These are phyloP conservation scores for Caenorhabditis tropicalis DNA, from an alignment of 1,140 invertebrate species.

Conservation along the genomic window DNA sequence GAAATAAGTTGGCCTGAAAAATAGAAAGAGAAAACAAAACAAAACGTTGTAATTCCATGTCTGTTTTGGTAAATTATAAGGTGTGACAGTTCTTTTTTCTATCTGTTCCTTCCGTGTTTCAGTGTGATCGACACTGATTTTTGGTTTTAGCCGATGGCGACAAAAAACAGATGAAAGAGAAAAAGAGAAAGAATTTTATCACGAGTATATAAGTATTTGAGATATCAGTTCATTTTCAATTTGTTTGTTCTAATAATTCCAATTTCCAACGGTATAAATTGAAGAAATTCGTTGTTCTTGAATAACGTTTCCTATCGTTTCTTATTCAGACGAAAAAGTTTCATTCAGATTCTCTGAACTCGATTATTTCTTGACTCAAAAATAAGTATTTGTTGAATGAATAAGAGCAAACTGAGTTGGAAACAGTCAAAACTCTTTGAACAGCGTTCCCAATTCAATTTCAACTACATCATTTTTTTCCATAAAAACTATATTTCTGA, in stretches of 20 bases:
- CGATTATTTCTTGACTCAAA: no score
- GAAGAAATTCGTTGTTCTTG: no score
- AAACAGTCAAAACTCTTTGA: no score
- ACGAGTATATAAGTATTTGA: slow-evolving; percentile 2
- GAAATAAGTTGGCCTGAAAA: background rate
- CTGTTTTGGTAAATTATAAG: background rate
- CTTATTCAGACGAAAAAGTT: no score
- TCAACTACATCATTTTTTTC: background rate
- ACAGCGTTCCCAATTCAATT: no score
- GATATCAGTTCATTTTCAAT: background rate
- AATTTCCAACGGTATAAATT: background rate
- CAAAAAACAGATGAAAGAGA: no score
- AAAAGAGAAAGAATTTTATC: background rate
- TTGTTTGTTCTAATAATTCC: background rate
- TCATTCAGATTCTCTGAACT: no score
- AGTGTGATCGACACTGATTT: no score
- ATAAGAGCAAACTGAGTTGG: no score
- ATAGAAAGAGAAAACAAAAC: background rate
- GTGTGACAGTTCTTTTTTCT: background rate
- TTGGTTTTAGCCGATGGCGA: background rate
- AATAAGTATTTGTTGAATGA: no score
- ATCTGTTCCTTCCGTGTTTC: background rate
- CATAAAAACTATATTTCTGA: background rate
- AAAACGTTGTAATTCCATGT: background rate
- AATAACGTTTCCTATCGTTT: no score